Conservation (phyloP, 2,888 invertebrate genomes). For the Cheilosia scutellata region DNA sequence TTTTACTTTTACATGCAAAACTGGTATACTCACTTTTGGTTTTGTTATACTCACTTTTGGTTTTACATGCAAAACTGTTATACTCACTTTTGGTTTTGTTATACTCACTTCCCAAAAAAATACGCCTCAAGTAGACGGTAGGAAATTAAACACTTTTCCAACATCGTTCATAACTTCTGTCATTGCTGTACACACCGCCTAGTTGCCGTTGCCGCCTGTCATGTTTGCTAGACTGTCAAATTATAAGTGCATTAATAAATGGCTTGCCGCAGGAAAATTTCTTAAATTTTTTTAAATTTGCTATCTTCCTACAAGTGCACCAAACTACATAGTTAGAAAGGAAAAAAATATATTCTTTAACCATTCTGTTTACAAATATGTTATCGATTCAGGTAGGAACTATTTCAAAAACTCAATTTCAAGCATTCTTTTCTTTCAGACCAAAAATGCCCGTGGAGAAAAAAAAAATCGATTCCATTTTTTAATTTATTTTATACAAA, state of each 20-base stretch:
- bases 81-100: too few relatives aligned
- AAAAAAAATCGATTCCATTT: conserved; percentile 33
- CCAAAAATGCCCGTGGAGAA: not conserved
- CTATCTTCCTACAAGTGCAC: conserved; percentile 6
- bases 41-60: too few relatives aligned
- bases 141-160: too few relatives aligned
- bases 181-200: conserved; percentile 13
- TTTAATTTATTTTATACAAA: conserved; percentile 4
- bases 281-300: not conserved
- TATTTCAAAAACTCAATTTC: not conserved
- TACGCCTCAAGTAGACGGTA: too few relatives aligned
- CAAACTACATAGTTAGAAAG: not conserved
- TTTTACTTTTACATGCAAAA: too few relatives aligned
- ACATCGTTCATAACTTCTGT: too few relatives aligned
- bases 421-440: conserved; percentile 22
- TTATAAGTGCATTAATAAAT: not conserved
- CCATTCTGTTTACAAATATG: not conserved
- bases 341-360: not conserved
- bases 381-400: conserved; percentile 35
- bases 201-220: too few relatives aligned
- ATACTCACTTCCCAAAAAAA: too few relatives aligned
- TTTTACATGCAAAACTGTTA: too few relatives aligned
- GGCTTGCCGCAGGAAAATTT: conserved; percentile 1
- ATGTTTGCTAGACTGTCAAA: conserved; percentile 8
- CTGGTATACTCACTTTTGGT: too few relatives aligned